Evolutionary conservation across 2,888 invertebrate genomes (phyloP).

Genomic region (Drosophila tripunctata): DNA sequence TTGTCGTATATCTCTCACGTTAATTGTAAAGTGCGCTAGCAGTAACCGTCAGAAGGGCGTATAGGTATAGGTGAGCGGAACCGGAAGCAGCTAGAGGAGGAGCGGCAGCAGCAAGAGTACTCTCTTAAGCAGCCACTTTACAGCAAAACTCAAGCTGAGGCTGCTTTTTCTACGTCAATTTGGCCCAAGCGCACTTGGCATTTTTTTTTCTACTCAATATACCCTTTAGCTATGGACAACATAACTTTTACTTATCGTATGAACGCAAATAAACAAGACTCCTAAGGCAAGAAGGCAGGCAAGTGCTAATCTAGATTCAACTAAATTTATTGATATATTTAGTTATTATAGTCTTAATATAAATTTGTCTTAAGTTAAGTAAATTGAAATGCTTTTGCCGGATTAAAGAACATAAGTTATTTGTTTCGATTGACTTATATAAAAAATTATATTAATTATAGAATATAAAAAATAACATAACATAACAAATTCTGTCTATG

Average conservation of each 20-base stretch:
- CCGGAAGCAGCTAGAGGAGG: conserved; percentile 12
- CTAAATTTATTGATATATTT: too few species aligned
- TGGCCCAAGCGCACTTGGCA: conserved; percentile 36
- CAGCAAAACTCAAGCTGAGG: neutral
- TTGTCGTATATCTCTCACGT: conserved; percentile 70
- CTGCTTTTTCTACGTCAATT: conserved; percentile 34
- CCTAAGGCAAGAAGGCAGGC: too few species aligned
- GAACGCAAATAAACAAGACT: too few species aligned
- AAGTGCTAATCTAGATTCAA: too few species aligned
- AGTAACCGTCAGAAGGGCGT: neutral
- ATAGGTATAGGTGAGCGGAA: neutral
- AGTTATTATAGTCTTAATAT: too few species aligned
- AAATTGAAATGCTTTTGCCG: too few species aligned
- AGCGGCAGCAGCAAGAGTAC: conserved; percentile 8
- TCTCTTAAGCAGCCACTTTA: conserved; percentile 52
- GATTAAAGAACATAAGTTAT: too few species aligned
- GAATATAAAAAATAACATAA: too few species aligned
- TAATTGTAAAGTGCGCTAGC: conserved; percentile 63
- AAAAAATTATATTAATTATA: too few species aligned
- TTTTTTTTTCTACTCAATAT: neutral
- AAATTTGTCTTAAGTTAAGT: too few species aligned
- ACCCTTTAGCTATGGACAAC: neutral
- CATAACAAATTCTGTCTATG: too few species aligned
- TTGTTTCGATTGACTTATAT: too few species aligned
- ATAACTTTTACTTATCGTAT: neutral